A percentile compares a stretch with the other conserved stretches of the same genome.
These are phyloP conservation scores for Suricata suricatta DNA, from an alignment of 2,113 vertebrate genomes.

Conservation along the genomic window DNA sequence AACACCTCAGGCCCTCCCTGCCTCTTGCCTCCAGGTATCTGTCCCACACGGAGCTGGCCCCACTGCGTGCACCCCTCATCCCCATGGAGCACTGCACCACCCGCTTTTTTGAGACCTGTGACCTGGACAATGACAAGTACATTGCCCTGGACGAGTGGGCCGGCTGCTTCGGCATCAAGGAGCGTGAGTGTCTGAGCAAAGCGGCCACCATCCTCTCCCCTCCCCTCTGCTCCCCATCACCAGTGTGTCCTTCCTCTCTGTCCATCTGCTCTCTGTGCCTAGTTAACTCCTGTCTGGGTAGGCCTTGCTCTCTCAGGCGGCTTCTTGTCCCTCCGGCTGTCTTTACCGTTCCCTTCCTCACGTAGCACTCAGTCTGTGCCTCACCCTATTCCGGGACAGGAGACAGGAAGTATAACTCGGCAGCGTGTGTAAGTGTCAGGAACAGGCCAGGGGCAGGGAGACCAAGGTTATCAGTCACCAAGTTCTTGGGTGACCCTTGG, in stretches of 20 bases:
- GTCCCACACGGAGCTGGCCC: constrained; percentile 97
- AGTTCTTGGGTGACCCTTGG: not conserved
- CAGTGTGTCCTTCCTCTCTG: not conserved
- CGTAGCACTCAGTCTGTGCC: not conserved
- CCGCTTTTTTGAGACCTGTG: constrained; percentile 96
- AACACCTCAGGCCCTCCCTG: not conserved
- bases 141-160: constrained; percentile 99
- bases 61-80: constrained; percentile 96
- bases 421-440: not conserved
- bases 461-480: fast-evolving
- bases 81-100: constrained; percentile 99
- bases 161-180: constrained; percentile 97
- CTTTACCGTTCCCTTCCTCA: not conserved
- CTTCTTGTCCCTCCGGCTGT: too few species aligned
- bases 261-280: not conserved
- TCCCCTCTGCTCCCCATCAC: not conserved
- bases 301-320: not conserved
- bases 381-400: not conserved
- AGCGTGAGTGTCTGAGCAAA: constrained; percentile 89
- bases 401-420: constrained; percentile 16
- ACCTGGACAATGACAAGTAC: constrained; percentile 96
- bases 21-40: constrained; percentile 88
- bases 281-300: not conserved
- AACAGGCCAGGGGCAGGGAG: not conserved
- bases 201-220: not conserved